Conservation (phyloP, 2,888 invertebrate species). For the Orthosia gracilis region DNA sequence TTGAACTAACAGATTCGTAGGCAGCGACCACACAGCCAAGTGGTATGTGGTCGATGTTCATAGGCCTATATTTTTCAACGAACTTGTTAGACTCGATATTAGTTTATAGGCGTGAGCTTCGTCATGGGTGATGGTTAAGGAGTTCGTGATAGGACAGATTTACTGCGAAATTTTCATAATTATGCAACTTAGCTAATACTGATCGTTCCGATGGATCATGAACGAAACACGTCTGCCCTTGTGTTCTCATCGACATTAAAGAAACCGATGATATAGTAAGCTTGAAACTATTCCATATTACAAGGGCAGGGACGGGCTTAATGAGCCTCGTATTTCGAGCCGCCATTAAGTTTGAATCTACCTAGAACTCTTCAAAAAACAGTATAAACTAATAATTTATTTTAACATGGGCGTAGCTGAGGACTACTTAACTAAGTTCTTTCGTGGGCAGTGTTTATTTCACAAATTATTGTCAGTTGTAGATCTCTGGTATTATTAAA, state of each 20-base stretch:
- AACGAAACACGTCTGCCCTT: neutral
- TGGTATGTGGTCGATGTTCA: too few species aligned
- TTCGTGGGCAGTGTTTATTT: conserved; percentile 44
- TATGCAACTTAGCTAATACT: neutral
- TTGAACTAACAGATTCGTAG: neutral
- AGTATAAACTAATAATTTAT: conserved; percentile 10
- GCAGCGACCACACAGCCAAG: too few species aligned
- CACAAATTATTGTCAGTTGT: conserved; percentile 50
- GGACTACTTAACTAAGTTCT: neutral
- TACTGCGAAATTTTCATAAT: too few species aligned
- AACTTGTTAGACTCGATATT: neutral
- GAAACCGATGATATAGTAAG: neutral
- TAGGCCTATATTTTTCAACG: conserved; percentile 4
- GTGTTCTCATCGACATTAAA: neutral
- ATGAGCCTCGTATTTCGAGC: too few species aligned
- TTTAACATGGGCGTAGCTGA: conserved; percentile 21
- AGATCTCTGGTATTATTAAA: conserved; percentile 12
- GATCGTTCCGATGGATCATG: neutral
- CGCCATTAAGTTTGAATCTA: too few species aligned
- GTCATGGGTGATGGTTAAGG: neutral
- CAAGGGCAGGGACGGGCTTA: too few species aligned
- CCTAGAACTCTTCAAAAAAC: neutral
- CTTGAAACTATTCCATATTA: too few species aligned
- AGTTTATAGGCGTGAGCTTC: neutral
- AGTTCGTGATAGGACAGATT: neutral